A percentile compares a stretch with the other conserved stretches of the same genome.
Evolutionary conservation across 2,797 vertebrate genomes (phyloP).

Genomic region (Peromyscus eremicus): DNA sequence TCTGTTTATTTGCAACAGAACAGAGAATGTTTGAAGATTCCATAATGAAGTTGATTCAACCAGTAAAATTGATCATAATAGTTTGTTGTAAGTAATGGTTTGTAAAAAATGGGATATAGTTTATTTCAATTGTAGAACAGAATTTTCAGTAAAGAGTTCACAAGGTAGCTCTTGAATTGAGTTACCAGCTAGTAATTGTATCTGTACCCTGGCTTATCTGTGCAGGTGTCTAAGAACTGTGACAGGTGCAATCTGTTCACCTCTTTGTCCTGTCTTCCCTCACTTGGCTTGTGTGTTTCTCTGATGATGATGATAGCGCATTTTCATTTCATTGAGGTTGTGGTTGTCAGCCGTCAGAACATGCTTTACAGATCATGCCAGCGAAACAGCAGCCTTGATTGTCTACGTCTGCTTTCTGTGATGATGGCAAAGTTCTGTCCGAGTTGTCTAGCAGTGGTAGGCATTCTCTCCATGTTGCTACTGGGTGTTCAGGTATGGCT

Average conservation of each 20-base stretch:
- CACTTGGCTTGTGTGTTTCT: background rate
- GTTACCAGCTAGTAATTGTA: slow-evolving; percentile 41
- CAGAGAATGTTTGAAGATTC: slow-evolving; percentile 48
- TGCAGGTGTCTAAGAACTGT: background rate
- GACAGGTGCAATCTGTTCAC: background rate
- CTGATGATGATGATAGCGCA: background rate
- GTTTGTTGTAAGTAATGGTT: slow-evolving; percentile 19
- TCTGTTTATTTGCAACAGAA: slow-evolving; percentile 47
- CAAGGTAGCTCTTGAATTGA: slow-evolving; percentile 9
- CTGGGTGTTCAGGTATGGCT: background rate
- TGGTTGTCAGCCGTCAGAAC: background rate
- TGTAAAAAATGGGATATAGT: background rate
- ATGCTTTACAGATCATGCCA: background rate
- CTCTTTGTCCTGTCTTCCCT: background rate
- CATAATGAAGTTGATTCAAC: slow-evolving; percentile 20
- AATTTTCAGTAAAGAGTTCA: slow-evolving; percentile 3
- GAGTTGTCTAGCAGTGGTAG: background rate
- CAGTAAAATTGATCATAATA: slow-evolving; percentile 10
- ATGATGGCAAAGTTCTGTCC: background rate
- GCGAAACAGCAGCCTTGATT: background rate
- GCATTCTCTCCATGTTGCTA: background rate
- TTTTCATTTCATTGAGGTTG: background rate
- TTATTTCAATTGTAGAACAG: slow-evolving; percentile 7
- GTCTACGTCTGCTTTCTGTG: background rate
- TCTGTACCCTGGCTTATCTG: background rate